Base-by-base conservation (phyloP, 2,888 invertebrate species). In the Eustalomyia histrio region DNA sequence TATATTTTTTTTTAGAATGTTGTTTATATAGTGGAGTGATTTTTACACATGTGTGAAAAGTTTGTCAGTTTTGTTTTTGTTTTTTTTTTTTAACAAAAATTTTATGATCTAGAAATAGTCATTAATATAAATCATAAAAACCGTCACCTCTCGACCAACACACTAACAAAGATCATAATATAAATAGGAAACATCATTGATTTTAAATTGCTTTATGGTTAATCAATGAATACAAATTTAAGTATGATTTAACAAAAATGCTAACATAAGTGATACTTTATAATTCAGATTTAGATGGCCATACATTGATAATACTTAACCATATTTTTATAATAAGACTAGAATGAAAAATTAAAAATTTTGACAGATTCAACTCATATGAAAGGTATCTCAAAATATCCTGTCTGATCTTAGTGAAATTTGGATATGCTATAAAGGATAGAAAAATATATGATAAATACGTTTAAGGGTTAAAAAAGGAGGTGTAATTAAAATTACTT, bases 101-200 rank as follows among this genome's bases (percentile, higher is more conserved):
- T 89, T 89, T 89, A 89, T 90, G 90, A 90, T 87, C 87, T 90
- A 89, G 90, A 89, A 90, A 89, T 75, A 86, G 87, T 89, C 88
- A 88, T 89, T 88, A 90, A 90, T 88, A 89, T 89, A 88, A 89
- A 87, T 88, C 89, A 86, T 86, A 84, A 79, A 78, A 83, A 72
- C n/a, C 52, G 68, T 53, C 74, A 69, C 63, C 67, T 52, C 60
- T 64, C 43, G 47, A 61, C 39, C 67, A 72, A 39, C 39, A n/a
- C 0, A 47, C n/a, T 47, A n/a, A 53, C 33, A 33, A 17, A 43
- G 8, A 58, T 65, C 16, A 47, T 55, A 4, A 39, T 55, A 61
- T 21, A 43, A 61, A 60, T 60, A 65, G 65, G 74, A 60, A 75
- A 79, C 52, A 58, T 55, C 79, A 79, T 61, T 75, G 79, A 71